Conservation (phyloP, 1,140 invertebrate species). For the Araneus ventricosus region DNA sequence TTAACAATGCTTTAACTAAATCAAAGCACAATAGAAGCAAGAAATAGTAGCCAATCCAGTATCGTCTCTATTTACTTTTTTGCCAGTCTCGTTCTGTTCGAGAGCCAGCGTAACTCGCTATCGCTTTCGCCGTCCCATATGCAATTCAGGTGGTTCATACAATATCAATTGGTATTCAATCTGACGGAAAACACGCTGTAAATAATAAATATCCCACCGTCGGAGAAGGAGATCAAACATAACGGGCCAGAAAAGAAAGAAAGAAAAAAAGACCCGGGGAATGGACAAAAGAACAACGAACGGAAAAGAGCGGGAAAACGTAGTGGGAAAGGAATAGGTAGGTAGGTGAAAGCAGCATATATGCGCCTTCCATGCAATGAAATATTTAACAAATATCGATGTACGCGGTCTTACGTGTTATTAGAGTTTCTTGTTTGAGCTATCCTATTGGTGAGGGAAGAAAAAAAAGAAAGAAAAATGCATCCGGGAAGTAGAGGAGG, state of each 20-base stretch:
- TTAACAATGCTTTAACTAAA: no score
- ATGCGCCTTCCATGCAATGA: slow-evolving; percentile 13
- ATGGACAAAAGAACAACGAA: not conserved
- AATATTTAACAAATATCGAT: slow-evolving; percentile 70
- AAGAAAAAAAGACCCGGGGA: not conserved
- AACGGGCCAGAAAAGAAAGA: slow-evolving; percentile 38
- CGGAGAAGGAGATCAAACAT: slow-evolving; percentile 50
- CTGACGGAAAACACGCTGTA: slow-evolving; percentile 63
- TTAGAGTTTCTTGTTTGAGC: slow-evolving; percentile 37
- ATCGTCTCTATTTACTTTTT: no score
- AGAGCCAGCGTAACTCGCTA: not conserved
- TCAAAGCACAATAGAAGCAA: no score
- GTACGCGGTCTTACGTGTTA: slow-evolving; percentile 46
- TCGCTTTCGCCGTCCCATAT: not conserved
- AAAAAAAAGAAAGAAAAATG: not conserved
- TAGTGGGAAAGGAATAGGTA: not conserved
- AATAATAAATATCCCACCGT: slow-evolving; percentile 59
- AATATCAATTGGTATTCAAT: slow-evolving; percentile 72
- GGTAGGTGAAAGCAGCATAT: not conserved
- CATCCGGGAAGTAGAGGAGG: not conserved
- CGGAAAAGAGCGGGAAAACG: not conserved
- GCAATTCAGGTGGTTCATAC: slow-evolving; percentile 60
- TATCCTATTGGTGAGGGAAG: not conserved
- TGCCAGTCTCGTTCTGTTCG: not conserved
- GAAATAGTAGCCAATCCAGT: no score